Evolutionary conservation across 2,888 invertebrate species (phyloP), one percentile per base, ranked within the genome.

Genomic region (Idaea dimidiata): DNA sequence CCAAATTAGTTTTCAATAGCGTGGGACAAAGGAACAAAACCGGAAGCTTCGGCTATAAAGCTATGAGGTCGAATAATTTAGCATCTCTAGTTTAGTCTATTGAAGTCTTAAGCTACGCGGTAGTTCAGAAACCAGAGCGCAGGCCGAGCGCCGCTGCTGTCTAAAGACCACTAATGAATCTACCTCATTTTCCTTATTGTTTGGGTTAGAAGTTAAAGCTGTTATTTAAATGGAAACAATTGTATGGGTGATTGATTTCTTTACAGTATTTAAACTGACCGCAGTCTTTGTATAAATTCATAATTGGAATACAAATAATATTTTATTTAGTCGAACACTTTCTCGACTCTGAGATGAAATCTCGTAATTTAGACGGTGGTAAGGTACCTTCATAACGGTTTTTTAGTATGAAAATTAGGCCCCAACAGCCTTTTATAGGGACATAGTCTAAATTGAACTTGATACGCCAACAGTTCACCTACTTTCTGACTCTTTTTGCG

Each of bases 91-190:
- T 43, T 18, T 18, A 56, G 18, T 56, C 56, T 56, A 56, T 56
- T 56, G 5, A 56, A 56, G 17, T 56, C 16, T 43, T 8, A 43
- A 43, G 43, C 43, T 43, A 43, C 43, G 43, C 14, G 43, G 43
- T 43, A 43, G 43, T 10, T 43, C 43, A 10, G 33, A 33, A 43
- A 43, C 0, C 43, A 43, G 43, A 43, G 43, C 43, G 5, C 10
- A 6, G 43, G 43, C 43, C 43, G 14, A 8, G 43, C 43, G 14
- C 43, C 43, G 43, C 43, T 43, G 14, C 14, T 43, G 10, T 10
- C 43, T 43, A 43, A 43, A 43, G 43, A 43, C 43, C 43, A 43
- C 43, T 43, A 43, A 43, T 43, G 43, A 43, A 43, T 43, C 43
- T 14, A 43, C 14, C 14, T 43, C 43, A 43, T 43, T 43, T 43